Evolutionary conservation across 2,113 vertebrate species (phyloP), one percentile per base, ranked within the genome.

Genomic region (Heteronetta atricapilla): DNA sequence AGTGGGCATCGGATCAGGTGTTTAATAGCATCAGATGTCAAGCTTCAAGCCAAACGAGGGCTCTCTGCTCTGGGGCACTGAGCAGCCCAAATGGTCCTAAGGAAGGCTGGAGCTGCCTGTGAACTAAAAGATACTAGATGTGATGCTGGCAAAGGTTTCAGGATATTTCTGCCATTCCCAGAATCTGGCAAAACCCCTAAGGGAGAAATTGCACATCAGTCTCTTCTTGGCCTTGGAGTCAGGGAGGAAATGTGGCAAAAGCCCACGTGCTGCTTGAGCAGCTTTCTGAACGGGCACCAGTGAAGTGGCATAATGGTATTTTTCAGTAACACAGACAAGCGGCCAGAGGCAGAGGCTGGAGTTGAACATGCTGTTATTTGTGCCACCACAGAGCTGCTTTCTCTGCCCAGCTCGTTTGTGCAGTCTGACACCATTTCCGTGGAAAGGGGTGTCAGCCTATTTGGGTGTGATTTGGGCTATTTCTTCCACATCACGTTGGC

Each of bases 91-190:
- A 40, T 13, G 33, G 25, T n/a, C 11, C 40, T 78, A 63, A 52
- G 1, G 10, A 72, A 56, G 38, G 20, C 58, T 58, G 58, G 46
- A 36, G 42, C 26, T 19, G 3, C 5, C 58, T 72, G 38, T 48
- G 26, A 55, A 23, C 52, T 3, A 3, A 28, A 46, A n/a, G 22
- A 40, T 25, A 0, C 0, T 6, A 4, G 0, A 0, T 29, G 46
- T 68, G 72, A 22, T 3, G 23, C 19, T 75, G 62, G 42, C n/a
- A 42, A 34, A 67, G 36, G 17, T 76, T 59, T 70, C 6, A 4
- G 64, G 40, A 25, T 59, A 17, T 21, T 53, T 70, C 36, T 46
- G 10, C 14, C 4, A 14, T 75, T 91, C 36, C 50, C 25, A 55
- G 16, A 53, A 60, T 28, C 22, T 18, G 76, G 22, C 22, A 72